Evolutionary conservation across 1,140 invertebrate genomes (phyloP).

Genomic region (Teleogryllus occipitalis): DNA sequence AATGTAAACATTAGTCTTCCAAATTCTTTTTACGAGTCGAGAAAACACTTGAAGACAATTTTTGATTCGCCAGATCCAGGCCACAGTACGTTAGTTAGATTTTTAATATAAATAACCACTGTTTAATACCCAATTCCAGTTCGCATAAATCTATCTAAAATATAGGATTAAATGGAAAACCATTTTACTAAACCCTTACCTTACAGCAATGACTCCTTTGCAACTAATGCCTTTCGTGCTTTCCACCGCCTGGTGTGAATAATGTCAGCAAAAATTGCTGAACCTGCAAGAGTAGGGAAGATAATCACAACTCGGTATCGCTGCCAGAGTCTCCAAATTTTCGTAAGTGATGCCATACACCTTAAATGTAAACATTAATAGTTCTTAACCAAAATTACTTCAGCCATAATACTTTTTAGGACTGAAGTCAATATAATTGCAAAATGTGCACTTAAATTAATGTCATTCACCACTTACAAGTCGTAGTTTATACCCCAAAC

Average conservation of each 20-base stretch:
- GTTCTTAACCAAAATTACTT: not conserved
- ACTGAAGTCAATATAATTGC: too few relatives aligned
- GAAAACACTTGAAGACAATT: too few relatives aligned
- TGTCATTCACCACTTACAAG: too few relatives aligned
- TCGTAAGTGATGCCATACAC: slow-evolving; percentile 2
- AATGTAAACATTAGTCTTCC: too few relatives aligned
- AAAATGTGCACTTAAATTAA: too few relatives aligned
- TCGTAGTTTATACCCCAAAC: too few relatives aligned
- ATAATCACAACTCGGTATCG: slow-evolving; percentile 32
- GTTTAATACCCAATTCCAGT: too few relatives aligned
- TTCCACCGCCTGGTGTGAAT: slow-evolving; percentile 63
- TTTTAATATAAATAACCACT: too few relatives aligned
- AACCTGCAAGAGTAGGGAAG: slow-evolving; percentile 48
- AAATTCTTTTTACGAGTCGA: too few relatives aligned
- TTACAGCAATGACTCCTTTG: slow-evolving; percentile 1
- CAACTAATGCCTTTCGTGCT: slow-evolving; percentile 12
- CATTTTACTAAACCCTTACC: not conserved
- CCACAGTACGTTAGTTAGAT: too few relatives aligned
- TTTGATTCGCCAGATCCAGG: too few relatives aligned
- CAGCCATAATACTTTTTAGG: too few relatives aligned
- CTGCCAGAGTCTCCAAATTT: slow-evolving; percentile 15
- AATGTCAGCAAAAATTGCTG: slow-evolving; percentile 58
- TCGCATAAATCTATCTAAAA: not conserved
- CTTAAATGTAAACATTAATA: not conserved
- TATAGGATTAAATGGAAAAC: not conserved